Base-by-base conservation (phyloP, 2,113 vertebrate genomes). In the Microcebus jonahi region DNA sequence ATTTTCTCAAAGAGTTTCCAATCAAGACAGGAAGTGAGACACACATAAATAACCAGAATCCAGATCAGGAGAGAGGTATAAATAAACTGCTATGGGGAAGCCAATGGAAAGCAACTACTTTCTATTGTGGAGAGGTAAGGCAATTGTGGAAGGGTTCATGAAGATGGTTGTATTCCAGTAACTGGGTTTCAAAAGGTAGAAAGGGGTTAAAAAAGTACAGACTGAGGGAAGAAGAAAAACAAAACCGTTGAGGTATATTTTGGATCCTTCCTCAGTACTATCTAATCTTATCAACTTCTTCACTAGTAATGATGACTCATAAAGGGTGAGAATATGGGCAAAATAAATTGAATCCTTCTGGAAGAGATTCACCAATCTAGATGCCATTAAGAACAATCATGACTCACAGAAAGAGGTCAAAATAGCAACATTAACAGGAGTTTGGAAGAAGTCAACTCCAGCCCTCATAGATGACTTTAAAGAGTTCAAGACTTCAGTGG, bases 1-100 rank as follows among this genome's bases (percentile, higher is more conserved):
- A 36, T 50, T 82, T 89, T n/a, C 42, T 92, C 70, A 83, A 85
- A 87, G 53, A 63, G 7, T 84, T 95, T 77, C 73, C 68, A 92
- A 27, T 88, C 8, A 75, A 83, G 61, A 76, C 4, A 68, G 20
- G 34, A 71, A 83, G 18, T 31, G n/a, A 83, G 18, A 65, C 12
- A 59, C 63, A 71, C 25, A 29, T 42, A 91, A 75, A 61, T 57
- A 94, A 4, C 21, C 31, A 88, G 63, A 82, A 81, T 29, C 8
- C 15, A 87, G 42, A 11, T 20, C 45, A 61, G 77, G 87, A 79
- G 42, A 93, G 42, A 55, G 21, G 20, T n/a, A 23, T 50, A 93
- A 91, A 81, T 45, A 96, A 71, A 79, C 45, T 71, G 5, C 3
- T 79, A 4, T 20, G 25, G 23, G 88, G 48, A 86, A 88, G 14